These are phyloP conservation scores for Cavia aperea DNA, from an alignment of 2,113 vertebrate species.

Conservation along the genomic window DNA sequence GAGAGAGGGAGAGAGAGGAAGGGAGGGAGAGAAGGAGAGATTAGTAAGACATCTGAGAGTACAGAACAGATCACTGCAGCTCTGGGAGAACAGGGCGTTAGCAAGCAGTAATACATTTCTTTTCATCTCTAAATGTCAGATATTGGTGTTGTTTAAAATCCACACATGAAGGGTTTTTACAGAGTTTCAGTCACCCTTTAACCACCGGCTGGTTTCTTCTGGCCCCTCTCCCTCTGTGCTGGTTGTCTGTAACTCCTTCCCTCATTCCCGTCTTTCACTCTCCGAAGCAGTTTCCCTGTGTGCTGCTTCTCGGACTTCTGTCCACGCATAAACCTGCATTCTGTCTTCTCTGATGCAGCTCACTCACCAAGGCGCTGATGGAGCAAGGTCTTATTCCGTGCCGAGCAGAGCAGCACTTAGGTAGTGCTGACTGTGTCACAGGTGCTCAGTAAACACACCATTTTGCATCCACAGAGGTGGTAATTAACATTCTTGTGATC, in stretches of 20 bases:
- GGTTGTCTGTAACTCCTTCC: too few relatives aligned
- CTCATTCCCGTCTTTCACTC: too few relatives aligned
- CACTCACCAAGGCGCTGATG: neutral
- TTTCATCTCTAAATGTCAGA: neutral
- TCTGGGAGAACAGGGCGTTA: neutral
- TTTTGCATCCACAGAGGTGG: neutral
- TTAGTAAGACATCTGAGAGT: neutral
- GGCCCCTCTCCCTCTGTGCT: too few relatives aligned
- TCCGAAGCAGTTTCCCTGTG: neutral
- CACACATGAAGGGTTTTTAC: neutral
- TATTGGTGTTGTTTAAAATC: neutral
- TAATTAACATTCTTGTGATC: neutral
- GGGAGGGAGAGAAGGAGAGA: neutral
- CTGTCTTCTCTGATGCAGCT: neutral
- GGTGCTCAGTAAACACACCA: neutral
- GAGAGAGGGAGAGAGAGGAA: neutral
- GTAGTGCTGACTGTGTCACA: neutral
- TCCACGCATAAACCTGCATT: neutral
- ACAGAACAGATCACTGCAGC: neutral
- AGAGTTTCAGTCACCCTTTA: neutral
- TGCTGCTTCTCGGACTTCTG: neutral
- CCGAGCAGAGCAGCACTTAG: neutral
- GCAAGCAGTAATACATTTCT: neutral
- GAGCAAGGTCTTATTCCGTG: too few relatives aligned
- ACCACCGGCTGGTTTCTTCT: neutral